Evolutionary conservation across 2,113 vertebrate genomes (phyloP), one percentile per base, ranked within the genome.

Genomic region (Micromys minutus): DNA sequence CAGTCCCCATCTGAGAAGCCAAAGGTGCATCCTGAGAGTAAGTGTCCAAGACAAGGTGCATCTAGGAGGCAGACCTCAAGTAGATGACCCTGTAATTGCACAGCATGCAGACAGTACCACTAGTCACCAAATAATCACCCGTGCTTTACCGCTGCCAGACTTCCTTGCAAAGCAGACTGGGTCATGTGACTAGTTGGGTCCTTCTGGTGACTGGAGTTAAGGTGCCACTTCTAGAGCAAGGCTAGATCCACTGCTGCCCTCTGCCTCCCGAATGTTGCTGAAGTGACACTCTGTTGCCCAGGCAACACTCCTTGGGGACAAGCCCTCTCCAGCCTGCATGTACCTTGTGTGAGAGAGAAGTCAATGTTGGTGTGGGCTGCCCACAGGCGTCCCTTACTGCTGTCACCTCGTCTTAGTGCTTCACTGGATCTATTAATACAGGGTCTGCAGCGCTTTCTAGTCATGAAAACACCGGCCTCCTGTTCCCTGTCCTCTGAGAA

Each of bases 91-190:
- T 17, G 13, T 15, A 65, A 7, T 91, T 72, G 36, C 2, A 8
- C 16, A 69, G 55, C 61, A 59, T 22, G 57, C 55, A 87, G 57
- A 45, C 77, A 81, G n/a, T 7, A 50, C 7, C 36, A 19, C 7
- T 0, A 26, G 39, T 12, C 34, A 42, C 3, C 45, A 65, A 45
- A n/a, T 8, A 79, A 1, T 16, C 29, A 5, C 0, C 9, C 13
- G 8, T 34, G 36, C 13, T 19, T 45, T 52, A 52, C 8, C 16
- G 19, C 29, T 61, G 67, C 61, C 45, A 55, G 34, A 34, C 45
- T 76, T 80, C 42, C 55, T 36, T n/a, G 88, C 50, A 91, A 59
- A 34, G 3, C 22, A n/a, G 34, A 11, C 3, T 74, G 67, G n/a
- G 45, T 52, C 34, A 24, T 1, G 19, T n/a, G 77, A 45, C 47